Percentiles rank a stretch among this genome's conserved stretches.
Conservation (phyloP, 2,888 invertebrate genomes). For the Thereva unica region DNA sequence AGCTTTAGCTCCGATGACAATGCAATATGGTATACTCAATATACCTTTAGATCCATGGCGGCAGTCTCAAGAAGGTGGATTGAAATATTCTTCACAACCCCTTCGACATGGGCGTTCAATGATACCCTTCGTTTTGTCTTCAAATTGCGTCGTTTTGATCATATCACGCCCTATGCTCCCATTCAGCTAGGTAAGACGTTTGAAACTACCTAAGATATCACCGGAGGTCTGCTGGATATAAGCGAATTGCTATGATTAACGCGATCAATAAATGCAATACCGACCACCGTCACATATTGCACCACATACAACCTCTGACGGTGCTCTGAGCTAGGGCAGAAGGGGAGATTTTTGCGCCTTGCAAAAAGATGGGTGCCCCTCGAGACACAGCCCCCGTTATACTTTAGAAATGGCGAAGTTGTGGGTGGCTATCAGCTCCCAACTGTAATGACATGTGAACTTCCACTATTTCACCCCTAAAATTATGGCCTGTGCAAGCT, state of each 20-base stretch:
- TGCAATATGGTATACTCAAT: no score
- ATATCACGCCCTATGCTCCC: no score
- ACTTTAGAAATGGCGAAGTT: background rate
- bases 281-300: conserved; percentile 35
- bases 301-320: background rate
- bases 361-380: conserved; percentile 18
- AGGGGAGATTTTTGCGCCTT: conserved; percentile 12
- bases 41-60: no score
- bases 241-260: conserved; percentile 35
- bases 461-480: conserved; percentile 11
- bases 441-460: conserved; percentile 9
- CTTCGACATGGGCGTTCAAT: no score
- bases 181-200: no score
- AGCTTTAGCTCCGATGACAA: no score
- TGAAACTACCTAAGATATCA: no score
- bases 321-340: conserved; percentile 2
- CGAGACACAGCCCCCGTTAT: conserved; percentile 4
- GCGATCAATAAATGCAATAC: conserved; percentile 40
- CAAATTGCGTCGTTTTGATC: no score
- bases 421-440: background rate
- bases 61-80: no score
- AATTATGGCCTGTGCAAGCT: conserved; percentile 8
- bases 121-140: no score
- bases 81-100: no score
- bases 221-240: background rate